Conservation (phyloP, 2,888 invertebrate species). For the Bursaphelenchus okinawaensis region DNA sequence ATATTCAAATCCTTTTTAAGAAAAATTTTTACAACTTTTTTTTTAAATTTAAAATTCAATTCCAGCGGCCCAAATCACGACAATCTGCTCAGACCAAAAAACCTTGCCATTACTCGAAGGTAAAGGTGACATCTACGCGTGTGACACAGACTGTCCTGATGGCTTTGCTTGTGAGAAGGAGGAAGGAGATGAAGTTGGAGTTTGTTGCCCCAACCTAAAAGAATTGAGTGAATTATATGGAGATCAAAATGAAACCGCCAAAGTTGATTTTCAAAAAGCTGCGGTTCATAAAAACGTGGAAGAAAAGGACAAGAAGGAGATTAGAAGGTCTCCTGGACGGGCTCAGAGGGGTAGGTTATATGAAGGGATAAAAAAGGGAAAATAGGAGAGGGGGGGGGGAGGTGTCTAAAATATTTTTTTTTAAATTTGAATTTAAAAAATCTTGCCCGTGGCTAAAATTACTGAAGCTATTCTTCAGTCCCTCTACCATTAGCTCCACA, state of each 20-base stretch:
- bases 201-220: conserved; percentile 24
- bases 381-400: too few relatives aligned
- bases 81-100: conserved; percentile 20
- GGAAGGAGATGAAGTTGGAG: conserved; percentile 8
- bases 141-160: conserved; percentile 10
- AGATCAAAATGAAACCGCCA: background rate
- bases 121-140: conserved; percentile 18
- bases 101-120: conserved; percentile 24
- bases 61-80: too few relatives aligned
- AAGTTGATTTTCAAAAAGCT: background rate
- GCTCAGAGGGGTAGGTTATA: background rate
- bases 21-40: too few relatives aligned
- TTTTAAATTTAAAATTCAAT: too few relatives aligned
- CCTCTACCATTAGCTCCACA: background rate
- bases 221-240: conserved; percentile 22
- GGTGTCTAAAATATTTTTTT: background rate
- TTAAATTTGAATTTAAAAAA: too few relatives aligned
- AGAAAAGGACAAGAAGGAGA: conserved; percentile 3
- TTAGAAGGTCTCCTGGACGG: conserved; percentile 3
- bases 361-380: background rate
- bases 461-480: too few relatives aligned
- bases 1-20: too few relatives aligned
- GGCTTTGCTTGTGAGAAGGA: conserved; percentile 13
- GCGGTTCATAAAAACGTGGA: background rate
- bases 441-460: too few relatives aligned